Evolutionary conservation across 2,888 invertebrate species (phyloP).

Genomic region (Lasioglossum marginatum): DNA sequence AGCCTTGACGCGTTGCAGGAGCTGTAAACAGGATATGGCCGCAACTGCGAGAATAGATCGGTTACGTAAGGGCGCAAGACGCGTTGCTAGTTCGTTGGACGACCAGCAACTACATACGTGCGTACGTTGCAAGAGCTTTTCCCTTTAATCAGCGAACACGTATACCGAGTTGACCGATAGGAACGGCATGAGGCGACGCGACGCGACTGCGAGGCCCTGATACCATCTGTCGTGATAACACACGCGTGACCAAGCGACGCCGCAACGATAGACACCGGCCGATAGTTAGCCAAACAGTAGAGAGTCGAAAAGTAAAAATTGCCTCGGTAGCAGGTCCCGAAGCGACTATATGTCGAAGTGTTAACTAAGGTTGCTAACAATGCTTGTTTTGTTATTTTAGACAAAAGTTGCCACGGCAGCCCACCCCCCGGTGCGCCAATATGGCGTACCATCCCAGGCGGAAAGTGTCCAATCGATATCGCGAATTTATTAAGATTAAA

Average conservation of each 20-base stretch:
- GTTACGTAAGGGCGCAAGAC: conserved; percentile 42
- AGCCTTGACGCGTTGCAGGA: neutral
- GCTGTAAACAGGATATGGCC: conserved; percentile 33
- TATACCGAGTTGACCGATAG: neutral
- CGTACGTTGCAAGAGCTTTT: neutral
- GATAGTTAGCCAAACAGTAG: neutral
- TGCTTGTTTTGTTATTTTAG: too few relatives aligned
- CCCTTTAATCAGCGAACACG: neutral
- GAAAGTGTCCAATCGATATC: neutral
- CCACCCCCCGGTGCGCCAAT: too few relatives aligned
- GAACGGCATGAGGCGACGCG: neutral
- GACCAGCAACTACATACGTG: neutral
- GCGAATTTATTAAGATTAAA: neutral
- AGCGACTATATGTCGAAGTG: neutral
- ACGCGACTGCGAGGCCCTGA: neutral
- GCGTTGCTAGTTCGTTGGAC: conserved; percentile 24
- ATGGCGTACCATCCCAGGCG: too few relatives aligned
- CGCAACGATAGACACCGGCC: neutral
- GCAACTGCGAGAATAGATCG: conserved; percentile 50
- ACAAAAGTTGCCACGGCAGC: conserved; percentile 44
- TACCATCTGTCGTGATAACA: neutral
- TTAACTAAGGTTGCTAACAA: too few relatives aligned
- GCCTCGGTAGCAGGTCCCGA: conserved; percentile 44
- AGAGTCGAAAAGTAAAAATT: conserved; percentile 50
- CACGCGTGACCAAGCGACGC: neutral